Conservation (phyloP, 1,140 invertebrate species). For the Papilio dardanus region DNA sequence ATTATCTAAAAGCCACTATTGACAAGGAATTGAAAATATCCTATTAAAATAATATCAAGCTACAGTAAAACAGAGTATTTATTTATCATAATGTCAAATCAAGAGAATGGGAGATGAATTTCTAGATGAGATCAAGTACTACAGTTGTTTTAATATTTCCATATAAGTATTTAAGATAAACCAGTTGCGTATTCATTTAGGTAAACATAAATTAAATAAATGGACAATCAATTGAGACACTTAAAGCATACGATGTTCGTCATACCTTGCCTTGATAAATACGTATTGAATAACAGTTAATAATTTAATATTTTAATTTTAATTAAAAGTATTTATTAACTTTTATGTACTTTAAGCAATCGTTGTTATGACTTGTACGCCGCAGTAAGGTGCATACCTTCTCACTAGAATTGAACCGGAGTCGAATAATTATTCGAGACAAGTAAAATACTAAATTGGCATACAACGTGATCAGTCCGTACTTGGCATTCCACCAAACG, state of each 20-base stretch:
- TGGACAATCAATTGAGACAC: neutral
- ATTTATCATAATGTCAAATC: neutral
- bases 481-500: conserved; percentile 33
- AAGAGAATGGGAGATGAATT: neutral
- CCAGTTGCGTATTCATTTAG: neutral
- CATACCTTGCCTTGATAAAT: neutral
- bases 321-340: neutral
- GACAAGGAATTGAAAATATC: no score
- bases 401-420: conserved; percentile 14
- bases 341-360: neutral
- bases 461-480: conserved; percentile 29
- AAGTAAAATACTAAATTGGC: conserved; percentile 36
- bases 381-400: neutral
- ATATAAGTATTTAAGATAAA: neutral
- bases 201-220: neutral
- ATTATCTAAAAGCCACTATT: no score
- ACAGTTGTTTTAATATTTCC: neutral
- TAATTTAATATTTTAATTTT: neutral
- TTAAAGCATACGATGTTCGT: neutral
- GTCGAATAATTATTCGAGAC: conserved; percentile 36
- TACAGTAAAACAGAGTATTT: no score
- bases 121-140: neutral
- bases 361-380: neutral
- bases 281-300: no score
- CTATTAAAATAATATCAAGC: no score